These are phyloP conservation scores for Pocillopora verrucosa DNA, from an alignment of 64 coral and sea anemone genomes.

Conservation along the genomic window DNA sequence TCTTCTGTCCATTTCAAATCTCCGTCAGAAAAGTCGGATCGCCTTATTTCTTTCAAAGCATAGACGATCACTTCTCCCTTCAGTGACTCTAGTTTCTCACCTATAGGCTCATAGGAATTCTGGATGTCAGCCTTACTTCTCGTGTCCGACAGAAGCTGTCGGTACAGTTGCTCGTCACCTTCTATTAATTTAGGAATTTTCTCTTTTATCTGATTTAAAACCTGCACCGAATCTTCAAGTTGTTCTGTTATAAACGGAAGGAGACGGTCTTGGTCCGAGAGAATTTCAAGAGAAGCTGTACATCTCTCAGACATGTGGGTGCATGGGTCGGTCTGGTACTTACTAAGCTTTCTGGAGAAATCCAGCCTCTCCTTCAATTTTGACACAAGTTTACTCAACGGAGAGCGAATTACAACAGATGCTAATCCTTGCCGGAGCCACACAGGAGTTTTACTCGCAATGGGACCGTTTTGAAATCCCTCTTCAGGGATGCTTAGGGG, in stretches of 20 bases:
- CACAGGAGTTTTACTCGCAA: not conserved
- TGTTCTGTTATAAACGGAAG: not conserved
- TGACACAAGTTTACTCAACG: not conserved
- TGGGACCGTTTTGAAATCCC: no score
- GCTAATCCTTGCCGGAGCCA: slow-evolving; percentile 11
- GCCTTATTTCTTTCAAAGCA: not conserved
- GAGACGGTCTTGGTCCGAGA: not conserved
- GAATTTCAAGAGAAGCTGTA: not conserved
- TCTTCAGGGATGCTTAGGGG: not conserved
- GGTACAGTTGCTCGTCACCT: not conserved
- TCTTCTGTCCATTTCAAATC: not conserved
- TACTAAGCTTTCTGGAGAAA: not conserved
- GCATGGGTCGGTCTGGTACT: not conserved
- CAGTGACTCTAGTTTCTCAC: not conserved
- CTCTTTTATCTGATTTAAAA: not conserved
- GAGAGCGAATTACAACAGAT: not conserved
- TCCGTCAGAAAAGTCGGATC: not conserved
- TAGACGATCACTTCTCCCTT: not conserved
- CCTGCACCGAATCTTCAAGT: not conserved
- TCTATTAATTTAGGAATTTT: not conserved
- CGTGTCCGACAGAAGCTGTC: not conserved
- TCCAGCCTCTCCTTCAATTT: not conserved
- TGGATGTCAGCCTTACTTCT: not conserved
- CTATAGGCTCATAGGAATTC: not conserved
- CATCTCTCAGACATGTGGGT: not conserved